phyloP scores from a whole-genome alignment of 2,113 vertebrate genomes.

The Promerops cafer region DNA sequence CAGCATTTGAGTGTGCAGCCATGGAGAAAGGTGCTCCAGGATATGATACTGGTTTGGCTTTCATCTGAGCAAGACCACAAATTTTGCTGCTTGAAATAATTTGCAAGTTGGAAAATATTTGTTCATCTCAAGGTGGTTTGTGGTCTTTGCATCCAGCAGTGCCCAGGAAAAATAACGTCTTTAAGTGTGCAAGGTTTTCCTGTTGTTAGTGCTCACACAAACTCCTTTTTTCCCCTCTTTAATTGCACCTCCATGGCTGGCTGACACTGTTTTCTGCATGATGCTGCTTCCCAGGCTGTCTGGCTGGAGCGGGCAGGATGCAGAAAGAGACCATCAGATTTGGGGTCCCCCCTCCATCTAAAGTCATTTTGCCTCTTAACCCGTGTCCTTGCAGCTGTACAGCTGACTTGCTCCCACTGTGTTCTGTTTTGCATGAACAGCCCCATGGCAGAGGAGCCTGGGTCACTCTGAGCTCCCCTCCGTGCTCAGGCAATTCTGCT shows the following conservation, averaged over 20 bases:
- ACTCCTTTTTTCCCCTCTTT: background rate
- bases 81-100: background rate
- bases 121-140: background rate
- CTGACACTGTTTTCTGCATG: background rate
- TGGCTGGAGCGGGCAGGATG: background rate
- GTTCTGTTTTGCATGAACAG: background rate
- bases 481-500: rapidly evolving
- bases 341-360: background rate
- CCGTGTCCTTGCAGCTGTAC: background rate
- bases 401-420: rapidly evolving
- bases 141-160: background rate
- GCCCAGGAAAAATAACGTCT: background rate
- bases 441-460: rapidly evolving
- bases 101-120: background rate
- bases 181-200: background rate
- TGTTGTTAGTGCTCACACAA: background rate
- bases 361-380: background rate
- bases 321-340: background rate
- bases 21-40: background rate
- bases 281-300: background rate
- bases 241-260: background rate
- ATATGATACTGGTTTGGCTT: background rate
- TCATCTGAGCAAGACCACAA: background rate
- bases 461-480: background rate
- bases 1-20: background rate